These are phyloP conservation scores for Trachops cirrhosus DNA, from an alignment of 2,797 vertebrate genomes.

Conservation along the genomic window DNA sequence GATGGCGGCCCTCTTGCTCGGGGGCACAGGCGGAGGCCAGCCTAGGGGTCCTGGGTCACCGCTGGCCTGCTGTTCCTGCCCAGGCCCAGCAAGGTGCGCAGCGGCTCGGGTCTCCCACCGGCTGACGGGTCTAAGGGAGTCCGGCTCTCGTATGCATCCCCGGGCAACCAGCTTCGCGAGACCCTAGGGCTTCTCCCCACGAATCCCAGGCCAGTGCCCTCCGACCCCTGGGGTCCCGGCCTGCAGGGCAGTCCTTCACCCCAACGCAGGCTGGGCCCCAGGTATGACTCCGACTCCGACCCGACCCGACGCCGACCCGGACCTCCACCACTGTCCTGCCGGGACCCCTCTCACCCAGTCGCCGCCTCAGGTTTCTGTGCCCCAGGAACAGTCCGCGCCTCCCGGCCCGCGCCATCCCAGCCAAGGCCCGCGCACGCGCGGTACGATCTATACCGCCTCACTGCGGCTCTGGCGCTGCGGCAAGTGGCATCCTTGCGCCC, in stretches of 20 bases:
- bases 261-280: background rate
- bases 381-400: accelerated
- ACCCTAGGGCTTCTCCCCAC: background rate
- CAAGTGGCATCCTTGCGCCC: accelerated
- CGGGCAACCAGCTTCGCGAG: background rate
- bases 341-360: background rate
- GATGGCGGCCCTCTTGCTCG: accelerated
- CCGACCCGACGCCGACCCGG: background rate
- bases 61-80: too few species aligned
- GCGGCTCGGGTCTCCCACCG: background rate
- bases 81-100: background rate
- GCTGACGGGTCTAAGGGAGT: background rate
- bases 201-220: background rate
- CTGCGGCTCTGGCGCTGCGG: background rate
- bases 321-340: background rate
- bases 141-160: background rate
- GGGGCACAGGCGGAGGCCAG: background rate
- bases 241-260: background rate
- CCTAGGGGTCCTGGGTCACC: background rate
- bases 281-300: background rate
- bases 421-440: accelerated
- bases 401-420: background rate
- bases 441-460: background rate
- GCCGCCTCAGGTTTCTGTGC: accelerated
- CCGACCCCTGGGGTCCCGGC: accelerated